Evolutionary conservation across 1,140 invertebrate species (phyloP).

Genomic region (Hormaphis cornu): DNA sequence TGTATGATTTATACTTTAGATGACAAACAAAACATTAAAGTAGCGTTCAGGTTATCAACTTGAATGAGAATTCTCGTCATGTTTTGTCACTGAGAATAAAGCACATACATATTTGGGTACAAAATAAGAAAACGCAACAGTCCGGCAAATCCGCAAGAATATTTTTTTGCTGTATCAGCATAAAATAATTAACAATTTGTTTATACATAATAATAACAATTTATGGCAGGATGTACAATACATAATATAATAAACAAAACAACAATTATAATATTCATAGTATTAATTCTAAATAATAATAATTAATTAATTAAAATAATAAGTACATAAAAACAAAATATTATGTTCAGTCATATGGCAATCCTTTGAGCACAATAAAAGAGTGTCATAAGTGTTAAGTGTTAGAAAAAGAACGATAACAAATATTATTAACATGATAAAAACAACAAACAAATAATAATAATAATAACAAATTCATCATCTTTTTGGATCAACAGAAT

Average conservation of each 20-base stretch:
- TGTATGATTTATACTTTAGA: too few species aligned
- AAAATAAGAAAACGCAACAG: neutral
- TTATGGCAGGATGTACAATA: conserved; percentile 11
- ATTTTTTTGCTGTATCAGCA: conserved; percentile 7
- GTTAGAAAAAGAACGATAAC: conserved; percentile 23
- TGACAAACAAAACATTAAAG: too few species aligned
- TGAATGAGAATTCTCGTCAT: too few species aligned
- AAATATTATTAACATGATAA: neutral
- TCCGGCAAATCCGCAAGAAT: neutral
- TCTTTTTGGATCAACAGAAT: conserved; percentile 54
- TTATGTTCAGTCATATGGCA: conserved; percentile 24
- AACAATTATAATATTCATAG: conserved; percentile 20
- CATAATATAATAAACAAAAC: conserved; percentile 19
- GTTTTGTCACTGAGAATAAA: too few species aligned
- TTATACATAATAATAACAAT: neutral
- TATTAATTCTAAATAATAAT: conserved; percentile 26
- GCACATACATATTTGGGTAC: neutral
- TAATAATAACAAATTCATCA: conserved; percentile 42
- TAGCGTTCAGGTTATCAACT: neutral
- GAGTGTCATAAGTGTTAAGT: conserved; percentile 26
- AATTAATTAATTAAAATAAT: conserved; percentile 24
- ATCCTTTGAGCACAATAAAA: conserved; percentile 30
- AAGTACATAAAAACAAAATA: conserved; percentile 32
- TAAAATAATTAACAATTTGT: neutral
- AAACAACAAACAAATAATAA: neutral